Conservation (phyloP, 2,113 vertebrate genomes). For the Numenius arquata region DNA sequence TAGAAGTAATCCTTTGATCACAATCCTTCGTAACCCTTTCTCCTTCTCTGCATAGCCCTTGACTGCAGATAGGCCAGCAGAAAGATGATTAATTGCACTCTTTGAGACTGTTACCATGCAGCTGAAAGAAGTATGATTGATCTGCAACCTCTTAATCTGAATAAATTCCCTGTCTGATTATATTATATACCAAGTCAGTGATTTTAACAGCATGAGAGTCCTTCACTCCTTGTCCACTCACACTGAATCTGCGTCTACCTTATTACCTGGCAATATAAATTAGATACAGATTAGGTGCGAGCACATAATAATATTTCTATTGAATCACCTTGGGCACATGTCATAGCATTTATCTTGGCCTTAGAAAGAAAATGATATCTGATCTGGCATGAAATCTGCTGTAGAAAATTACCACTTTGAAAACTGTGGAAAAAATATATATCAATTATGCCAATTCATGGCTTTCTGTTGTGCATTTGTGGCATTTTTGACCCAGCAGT, state of each 20-base stretch:
- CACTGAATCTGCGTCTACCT: not conserved
- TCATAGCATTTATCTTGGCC: not conserved
- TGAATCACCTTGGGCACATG: not conserved
- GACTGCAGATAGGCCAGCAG: not conserved
- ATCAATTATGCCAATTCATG: not conserved
- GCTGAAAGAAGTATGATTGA: not conserved
- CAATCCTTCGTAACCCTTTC: not conserved
- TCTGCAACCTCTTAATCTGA: not conserved
- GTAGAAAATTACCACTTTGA: not conserved
- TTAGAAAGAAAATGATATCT: not conserved
- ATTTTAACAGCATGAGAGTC: not conserved
- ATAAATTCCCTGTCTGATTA: not conserved
- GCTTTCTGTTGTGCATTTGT: not conserved
- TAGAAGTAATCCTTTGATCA: slow-evolving; percentile 9
- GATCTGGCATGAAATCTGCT: not conserved
- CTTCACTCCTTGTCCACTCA: not conserved
- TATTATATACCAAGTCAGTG: not conserved
- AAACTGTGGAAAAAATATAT: not conserved
- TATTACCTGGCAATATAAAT: not conserved
- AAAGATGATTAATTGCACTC: not conserved
- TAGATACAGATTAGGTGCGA: not conserved
- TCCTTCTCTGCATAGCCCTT: not conserved
- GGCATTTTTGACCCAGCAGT: not conserved
- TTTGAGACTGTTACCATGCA: not conserved
- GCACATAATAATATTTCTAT: not conserved